Conservation (phyloP, 2,888 invertebrate species). For the Dryococelus australis region DNA sequence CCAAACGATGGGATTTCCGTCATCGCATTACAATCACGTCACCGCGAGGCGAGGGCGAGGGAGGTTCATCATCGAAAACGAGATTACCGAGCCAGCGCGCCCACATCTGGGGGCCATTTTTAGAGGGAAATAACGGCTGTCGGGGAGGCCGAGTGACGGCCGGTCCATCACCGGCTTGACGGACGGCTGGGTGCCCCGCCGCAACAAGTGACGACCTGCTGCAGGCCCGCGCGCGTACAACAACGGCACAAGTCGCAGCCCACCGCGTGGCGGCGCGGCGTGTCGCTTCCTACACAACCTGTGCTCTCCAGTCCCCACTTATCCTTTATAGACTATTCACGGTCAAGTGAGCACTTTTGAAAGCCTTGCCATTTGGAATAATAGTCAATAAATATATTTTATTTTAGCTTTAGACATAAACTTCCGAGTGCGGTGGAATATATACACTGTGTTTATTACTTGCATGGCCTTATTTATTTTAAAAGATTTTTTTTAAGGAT, state of each 20-base stretch:
- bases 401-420: too few relatives aligned
- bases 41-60: neutral
- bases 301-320: too few relatives aligned
- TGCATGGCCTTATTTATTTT: too few relatives aligned
- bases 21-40: neutral
- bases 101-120: neutral
- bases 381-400: too few relatives aligned
- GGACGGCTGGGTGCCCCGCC: neutral
- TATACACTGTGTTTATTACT: too few relatives aligned
- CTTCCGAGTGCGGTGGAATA: too few relatives aligned
- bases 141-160: neutral
- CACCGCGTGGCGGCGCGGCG: too few relatives aligned
- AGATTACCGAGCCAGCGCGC: neutral
- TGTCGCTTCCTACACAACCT: too few relatives aligned
- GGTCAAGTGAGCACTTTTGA: too few relatives aligned
- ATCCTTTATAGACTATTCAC: too few relatives aligned
- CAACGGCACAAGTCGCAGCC: neutral
- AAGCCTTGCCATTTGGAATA: too few relatives aligned
- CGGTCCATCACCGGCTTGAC: neutral
- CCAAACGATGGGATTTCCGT: neutral
- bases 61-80: neutral
- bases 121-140: neutral
- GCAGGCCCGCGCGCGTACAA: neutral
- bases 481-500: too few relatives aligned
- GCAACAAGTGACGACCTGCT: neutral